Base-by-base conservation (phyloP, 2,888 invertebrate genomes). In the Ophion ventricosus region DNA sequence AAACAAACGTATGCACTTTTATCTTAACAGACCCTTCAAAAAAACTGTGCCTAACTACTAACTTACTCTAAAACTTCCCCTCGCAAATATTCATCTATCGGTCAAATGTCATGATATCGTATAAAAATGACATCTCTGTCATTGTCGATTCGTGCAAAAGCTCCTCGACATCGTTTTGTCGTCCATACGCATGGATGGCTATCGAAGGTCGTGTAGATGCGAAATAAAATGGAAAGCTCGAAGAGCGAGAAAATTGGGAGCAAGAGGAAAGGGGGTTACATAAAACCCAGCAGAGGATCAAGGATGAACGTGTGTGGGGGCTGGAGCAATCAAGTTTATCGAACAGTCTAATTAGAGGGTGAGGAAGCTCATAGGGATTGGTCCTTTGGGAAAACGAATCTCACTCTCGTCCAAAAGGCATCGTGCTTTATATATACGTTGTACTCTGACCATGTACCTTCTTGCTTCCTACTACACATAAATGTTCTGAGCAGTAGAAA, bases 261-360 rank as follows among this genome's bases (percentile, higher is more conserved):
- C 29, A 64, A 66, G 10, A 26, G 25, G 10, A 49, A 17, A 23
- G 23, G 20, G 25, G 11, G 35, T 17, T 61, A 17, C 11, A 43
- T 40, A 11, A 10, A 23, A 59, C 25, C 23, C 40, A 54, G 49
- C 72, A 29, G 20, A 40, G 64, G 57, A 26, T 23, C 5, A 61
- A 10, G 49, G 59, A 49, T 2, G 23, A 23, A 14, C 35, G 61
- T 70, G 35, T 66, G 63, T 56, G 64, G 57, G 73, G 25, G 73
- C 67, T 67, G 79, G 72, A 85, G 87, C 90, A 89, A 91, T 91
- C 85, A 87, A 90, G 89, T 90, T 91, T 89, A 90, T 89, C 88
- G 87, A 89, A 88, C 89, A 87, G 88, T 88, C 89, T 90, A 90
- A 91, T 91, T 91, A 91, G 90, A 88, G 89, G 86, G 86, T 85